Evolutionary conservation across 1,140 invertebrate genomes (phyloP).

Genomic region (Oryzaephilus surinamensis): DNA sequence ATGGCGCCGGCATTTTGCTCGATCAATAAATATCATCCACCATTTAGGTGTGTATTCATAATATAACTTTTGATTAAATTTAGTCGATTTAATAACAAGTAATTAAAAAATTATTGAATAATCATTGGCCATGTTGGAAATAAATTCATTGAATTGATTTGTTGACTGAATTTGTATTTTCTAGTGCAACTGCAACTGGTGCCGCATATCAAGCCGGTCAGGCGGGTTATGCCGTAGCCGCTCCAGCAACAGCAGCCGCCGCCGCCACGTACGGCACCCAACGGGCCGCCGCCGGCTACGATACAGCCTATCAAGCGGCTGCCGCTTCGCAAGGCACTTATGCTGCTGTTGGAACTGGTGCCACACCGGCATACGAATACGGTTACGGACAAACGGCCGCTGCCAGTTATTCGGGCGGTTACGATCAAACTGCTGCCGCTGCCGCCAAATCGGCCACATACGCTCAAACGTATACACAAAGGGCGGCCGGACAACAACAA

Average conservation of each 20-base stretch:
- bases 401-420: slow-evolving; percentile 50
- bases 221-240: slow-evolving; percentile 72
- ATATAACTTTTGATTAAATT: not conserved
- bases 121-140: too few relatives aligned
- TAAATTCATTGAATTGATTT: not conserved
- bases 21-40: slow-evolving; percentile 15
- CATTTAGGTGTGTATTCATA: slow-evolving; percentile 5
- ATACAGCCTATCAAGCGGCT: slow-evolving; percentile 62
- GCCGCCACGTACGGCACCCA: slow-evolving; percentile 68
- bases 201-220: slow-evolving; percentile 69
- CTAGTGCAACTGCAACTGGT: slow-evolving; percentile 43
- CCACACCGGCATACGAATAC: slow-evolving; percentile 55
- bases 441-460: slow-evolving; percentile 46
- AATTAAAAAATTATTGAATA: too few relatives aligned
- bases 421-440: slow-evolving; percentile 51
- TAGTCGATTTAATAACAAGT: too few relatives aligned
- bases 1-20: slow-evolving; percentile 27
- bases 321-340: slow-evolving; percentile 54
- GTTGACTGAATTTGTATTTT: slow-evolving; percentile 6
- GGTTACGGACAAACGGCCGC: slow-evolving; percentile 60
- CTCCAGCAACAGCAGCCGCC: slow-evolving; percentile 58
- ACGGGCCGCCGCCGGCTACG: slow-evolving; percentile 63
- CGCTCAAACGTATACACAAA: slow-evolving; percentile 42
- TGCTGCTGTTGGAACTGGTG: slow-evolving; percentile 50
- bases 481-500: slow-evolving; percentile 35